Evolutionary conservation across 1,140 invertebrate species (phyloP), one percentile per base, ranked within the genome.

Genomic region (Pseudomyrmex sp.): DNA sequence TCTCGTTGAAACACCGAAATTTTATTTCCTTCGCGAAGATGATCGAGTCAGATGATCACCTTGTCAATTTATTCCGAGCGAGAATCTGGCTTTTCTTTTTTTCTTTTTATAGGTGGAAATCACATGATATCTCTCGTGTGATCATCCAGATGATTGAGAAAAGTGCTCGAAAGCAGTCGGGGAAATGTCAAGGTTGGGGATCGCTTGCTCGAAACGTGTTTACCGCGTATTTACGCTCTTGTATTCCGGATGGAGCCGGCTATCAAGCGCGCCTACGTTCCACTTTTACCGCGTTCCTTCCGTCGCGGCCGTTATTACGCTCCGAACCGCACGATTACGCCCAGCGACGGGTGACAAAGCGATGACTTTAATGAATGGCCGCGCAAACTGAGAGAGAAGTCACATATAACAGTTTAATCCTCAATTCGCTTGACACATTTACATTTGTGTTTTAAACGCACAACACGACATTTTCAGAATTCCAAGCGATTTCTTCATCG

Each of bases 101-200:
- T 46, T 52, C 66, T 9, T 35, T 20, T 83, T 50, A 18, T 7
- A 66, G 3, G 10, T 9, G 44, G 23, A n/a, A n/a, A 74, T 62
- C 58, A 48, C 20, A 54, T 1, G 52, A 26, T 35, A 12, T 61
- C 1, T 48, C n/a, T 23, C 48, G n/a, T 18, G 7, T 61, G 13
- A 52, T 66, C 18, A 13, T 23, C n/a, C 2, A 7, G 58, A 23
- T 56, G 23, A 82, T 82, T 44, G 59, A 80, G 26, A 35, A 58
- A 72, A 75, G 12, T 56, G 10, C 12, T 76, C 56, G 84, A 75
- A 72, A 72, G 44, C 46, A 44, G 66, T 44, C 20, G 15, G 10
- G 15, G 18, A 85, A 87, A 88, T 82, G 85, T 88, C 85, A 88
- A 87, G 87, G 85, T 79, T 87, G 85, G 74, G 52, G 50, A 73